Percentiles rank a stretch among this genome's conserved stretches.
Evolutionary conservation across 2,888 invertebrate genomes (phyloP).

Genomic region (Heliothis peltigera): DNA sequence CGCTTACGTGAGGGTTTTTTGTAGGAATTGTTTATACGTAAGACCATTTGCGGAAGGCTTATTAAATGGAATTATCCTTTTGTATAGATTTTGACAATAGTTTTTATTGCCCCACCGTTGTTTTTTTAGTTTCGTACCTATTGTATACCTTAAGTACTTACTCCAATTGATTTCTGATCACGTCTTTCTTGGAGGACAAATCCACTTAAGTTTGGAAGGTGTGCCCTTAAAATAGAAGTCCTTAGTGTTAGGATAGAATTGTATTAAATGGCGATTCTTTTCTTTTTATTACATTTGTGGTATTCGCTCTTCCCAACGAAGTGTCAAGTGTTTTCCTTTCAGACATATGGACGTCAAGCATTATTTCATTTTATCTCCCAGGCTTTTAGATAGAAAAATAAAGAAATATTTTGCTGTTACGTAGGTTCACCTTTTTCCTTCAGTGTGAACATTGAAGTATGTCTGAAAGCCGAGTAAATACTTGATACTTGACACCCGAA

Average conservation of each 20-base stretch:
- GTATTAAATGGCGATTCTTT: background rate
- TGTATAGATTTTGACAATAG: background rate
- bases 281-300: constrained; percentile 2
- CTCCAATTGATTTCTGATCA: constrained; percentile 2
- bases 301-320: constrained; percentile 6
- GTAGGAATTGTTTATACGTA: constrained; percentile 34
- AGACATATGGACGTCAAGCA: constrained; percentile 1
- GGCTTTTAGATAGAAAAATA: constrained; percentile 3
- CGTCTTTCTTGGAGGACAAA: constrained; percentile 9
- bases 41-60: constrained; percentile 47
- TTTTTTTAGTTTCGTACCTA: no score
- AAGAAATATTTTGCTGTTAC: constrained; percentile 12
- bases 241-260: background rate
- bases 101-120: background rate
- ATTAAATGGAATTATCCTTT: constrained; percentile 3
- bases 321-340: background rate
- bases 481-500: constrained; percentile 32
- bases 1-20: constrained; percentile 54
- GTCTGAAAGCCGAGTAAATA: constrained; percentile 43
- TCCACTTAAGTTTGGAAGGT: constrained; percentile 12
- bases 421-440: background rate
- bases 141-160: no score
- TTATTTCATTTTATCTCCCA: constrained; percentile 6
- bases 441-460: constrained; percentile 3
- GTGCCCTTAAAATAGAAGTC: background rate